Evolutionary conservation across 2,113 vertebrate genomes (phyloP).

Genomic region (Mustela nigripes): DNA sequence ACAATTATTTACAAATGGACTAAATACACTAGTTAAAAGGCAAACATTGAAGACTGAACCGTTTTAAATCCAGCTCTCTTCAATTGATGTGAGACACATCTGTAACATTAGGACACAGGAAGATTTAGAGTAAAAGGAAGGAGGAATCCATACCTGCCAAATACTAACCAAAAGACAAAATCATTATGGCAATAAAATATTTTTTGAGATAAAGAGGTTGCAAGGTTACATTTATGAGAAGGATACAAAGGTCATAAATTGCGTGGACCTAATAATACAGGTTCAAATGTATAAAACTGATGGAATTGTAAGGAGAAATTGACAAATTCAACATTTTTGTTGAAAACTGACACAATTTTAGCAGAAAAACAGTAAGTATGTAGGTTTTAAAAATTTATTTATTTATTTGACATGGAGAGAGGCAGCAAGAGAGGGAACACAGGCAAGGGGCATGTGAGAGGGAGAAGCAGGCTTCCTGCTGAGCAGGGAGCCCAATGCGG

Average conservation of each 20-base stretch:
- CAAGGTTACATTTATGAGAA: neutral
- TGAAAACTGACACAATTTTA: neutral
- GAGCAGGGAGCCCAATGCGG: no score
- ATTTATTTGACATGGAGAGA: no score
- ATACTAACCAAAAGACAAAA: neutral
- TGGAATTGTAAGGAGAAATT: neutral
- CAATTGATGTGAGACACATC: neutral
- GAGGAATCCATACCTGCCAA: neutral
- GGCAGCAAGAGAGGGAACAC: no score
- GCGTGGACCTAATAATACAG: neutral
- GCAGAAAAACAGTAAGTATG: neutral
- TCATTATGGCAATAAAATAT: neutral
- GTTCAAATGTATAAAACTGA: neutral
- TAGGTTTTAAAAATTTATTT: neutral
- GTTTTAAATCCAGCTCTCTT: conserved; percentile 13
- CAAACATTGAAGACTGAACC: neutral
- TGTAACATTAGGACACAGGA: neutral
- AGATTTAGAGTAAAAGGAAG: neutral
- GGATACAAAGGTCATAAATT: neutral
- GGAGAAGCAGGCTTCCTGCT: no score
- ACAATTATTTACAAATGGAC: neutral
- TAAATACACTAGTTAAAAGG: neutral
- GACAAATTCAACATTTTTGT: neutral
- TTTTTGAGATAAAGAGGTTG: neutral
- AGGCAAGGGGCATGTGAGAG: no score